Base-by-base conservation (phyloP, 2,797 vertebrate genomes). In the Acanthurus lineatus region DNA sequence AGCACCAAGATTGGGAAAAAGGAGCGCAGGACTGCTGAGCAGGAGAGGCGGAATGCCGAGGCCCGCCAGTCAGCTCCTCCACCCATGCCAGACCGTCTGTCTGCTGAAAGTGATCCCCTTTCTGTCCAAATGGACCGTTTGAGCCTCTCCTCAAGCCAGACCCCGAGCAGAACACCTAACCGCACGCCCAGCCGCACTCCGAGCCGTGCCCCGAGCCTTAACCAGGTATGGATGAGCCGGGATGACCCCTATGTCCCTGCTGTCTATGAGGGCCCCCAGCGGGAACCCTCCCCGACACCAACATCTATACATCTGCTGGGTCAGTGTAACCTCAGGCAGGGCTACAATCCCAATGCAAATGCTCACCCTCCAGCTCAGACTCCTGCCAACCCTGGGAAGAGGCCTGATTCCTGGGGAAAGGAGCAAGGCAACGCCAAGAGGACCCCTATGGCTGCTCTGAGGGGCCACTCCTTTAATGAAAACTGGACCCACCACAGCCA, bases 71-170 rank as follows among this genome's bases (percentile, higher is more conserved):
- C 91, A 86, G 96, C 92, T 93, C 89, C 97, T 94, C 90, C 96
- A 38, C 94, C 96, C 8, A 96, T 93, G 91, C 93, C 96, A 45
- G 97, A 95, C 86, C 96, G 97, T 38, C 95, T 97, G 69, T 97
- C 98, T 0, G 94, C 95, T 0, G 98, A 99, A 0, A 95, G 96
- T 20, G 98, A 99, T 84, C 96, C 97, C 0, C 94, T 99, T 66
- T 96, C 97, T 0, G 94, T 97, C 84, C 97, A 98, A 91, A 99
- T 99, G 98, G 98, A 99, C 79, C 94, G 97, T 88, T 93, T 99
- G 82, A 99, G 97, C 79, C 85, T 94, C 49, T 90, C 92, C 11
- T 94, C 94, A 6, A 91, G 93, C 77, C 94, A 94, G 79, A 95
- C 95, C n/a, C 95, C 94, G 2, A 95, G 95, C 80, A 93, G 94